Base-by-base conservation (phyloP, 2,888 invertebrate genomes). In the Cheilosia variabilis region DNA sequence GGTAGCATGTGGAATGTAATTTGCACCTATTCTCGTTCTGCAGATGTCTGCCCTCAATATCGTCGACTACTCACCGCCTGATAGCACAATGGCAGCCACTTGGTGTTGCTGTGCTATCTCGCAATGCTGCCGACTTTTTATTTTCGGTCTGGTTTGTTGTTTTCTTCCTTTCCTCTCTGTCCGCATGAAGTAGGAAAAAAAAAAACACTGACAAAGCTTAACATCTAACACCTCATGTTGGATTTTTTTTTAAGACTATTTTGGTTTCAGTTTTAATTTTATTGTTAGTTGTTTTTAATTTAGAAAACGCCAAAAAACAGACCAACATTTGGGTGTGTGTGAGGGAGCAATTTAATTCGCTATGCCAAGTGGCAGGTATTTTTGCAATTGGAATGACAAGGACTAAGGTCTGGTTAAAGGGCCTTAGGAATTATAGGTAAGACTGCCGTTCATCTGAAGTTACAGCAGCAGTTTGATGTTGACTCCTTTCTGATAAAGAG, bases 1-100 rank as follows among this genome's bases (percentile, higher is more conserved):
- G 84, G 80, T 76, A 86, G 84, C 84, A 86, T 86, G 84, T 76
- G 76, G 84, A 86, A 86, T 86, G 84, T 86, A 86, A 86, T 86
- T 86, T 86, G 84, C 84, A 86, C 80, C 84, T 86, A 80, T 86
- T 84, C 76, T 80, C 69, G 80, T 80, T 80, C 76, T 86, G 84
- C 80, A 80, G 84, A 80, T 79, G 80, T 80, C 84, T 86, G 83
- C 58, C 83, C 83, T 79, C 83, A 79, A 84, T 84, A 78, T 73
- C 58, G 55, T 76, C 58, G 66, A 71, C 75, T 71, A 57, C 76
- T 80, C 80, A 86, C 79, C 50, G 76, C 55, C 75, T 86, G 84
- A 84, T 84, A 84, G 76, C 79, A 84, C 53, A 71, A 75, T 76
- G 75, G 75, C 65, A 76, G 84, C 76, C 84, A 79, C 73, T 73